Evolutionary conservation across 2,888 invertebrate genomes (phyloP).

Genomic region (Nezara viridula): DNA sequence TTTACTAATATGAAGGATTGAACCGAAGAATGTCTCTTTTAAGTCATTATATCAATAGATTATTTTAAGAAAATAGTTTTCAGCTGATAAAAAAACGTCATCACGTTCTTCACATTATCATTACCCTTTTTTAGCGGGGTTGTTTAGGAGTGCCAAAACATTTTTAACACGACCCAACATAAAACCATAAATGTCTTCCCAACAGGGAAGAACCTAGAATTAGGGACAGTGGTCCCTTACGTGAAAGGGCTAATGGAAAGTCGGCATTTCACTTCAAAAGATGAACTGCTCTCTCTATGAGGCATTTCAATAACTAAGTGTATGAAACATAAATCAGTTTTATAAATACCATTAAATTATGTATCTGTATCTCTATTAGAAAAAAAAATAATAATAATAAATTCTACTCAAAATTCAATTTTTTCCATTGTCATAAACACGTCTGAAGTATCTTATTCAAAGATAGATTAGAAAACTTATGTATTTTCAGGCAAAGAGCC

Average conservation of each 20-base stretch:
- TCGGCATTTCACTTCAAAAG: neutral
- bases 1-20: no score
- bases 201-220: neutral
- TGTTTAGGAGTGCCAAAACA: neutral
- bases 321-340: no score
- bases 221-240: slow-evolving; percentile 1
- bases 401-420: no score
- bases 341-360: no score
- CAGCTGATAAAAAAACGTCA: neutral
- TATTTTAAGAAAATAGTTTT: neutral
- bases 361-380: no score
- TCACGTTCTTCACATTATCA: neutral
- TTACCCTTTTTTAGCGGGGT: neutral
- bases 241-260: slow-evolving; percentile 9
- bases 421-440: no score
- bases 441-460: no score
- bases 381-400: no score
- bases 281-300: neutral
- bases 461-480: no score
- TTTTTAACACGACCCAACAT: neutral
- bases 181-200: slow-evolving; percentile 21
- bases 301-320: neutral
- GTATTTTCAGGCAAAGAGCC: no score
- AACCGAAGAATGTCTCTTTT: no score
- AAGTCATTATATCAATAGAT: no score